phyloP scores from a whole-genome alignment of 2,113 vertebrate genomes.

The Sisor rabdophorus region DNA sequence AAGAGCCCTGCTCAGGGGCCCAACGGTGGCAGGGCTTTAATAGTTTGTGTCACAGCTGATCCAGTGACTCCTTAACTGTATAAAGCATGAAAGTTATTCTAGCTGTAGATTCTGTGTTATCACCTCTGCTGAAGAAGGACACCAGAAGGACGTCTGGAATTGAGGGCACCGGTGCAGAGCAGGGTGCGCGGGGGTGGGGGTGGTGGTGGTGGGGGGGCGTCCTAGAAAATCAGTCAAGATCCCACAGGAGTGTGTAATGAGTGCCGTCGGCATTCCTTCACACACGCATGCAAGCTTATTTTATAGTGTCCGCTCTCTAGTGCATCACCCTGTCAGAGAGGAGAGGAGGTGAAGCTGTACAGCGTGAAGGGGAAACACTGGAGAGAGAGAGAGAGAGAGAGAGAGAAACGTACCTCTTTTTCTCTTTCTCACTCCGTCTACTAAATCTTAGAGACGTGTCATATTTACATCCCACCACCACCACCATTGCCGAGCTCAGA shows the following conservation, averaged over 20 bases:
- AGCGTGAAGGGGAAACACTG: constrained; percentile 1
- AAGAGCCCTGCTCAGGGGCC: too few relatives aligned
- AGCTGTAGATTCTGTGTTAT: constrained; percentile 41
- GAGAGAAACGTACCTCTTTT: too few relatives aligned
- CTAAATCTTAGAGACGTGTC: constrained; percentile 47
- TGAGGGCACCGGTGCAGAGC: constrained; percentile 47
- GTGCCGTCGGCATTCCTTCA: constrained; percentile 41
- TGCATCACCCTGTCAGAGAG: constrained; percentile 15
- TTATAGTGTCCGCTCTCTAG: not conserved
- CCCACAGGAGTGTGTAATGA: constrained; percentile 65
- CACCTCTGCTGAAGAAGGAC: constrained; percentile 52
- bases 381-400: too few relatives aligned
- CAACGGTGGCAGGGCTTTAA: too few relatives aligned
- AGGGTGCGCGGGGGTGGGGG: too few relatives aligned
- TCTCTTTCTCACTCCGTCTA: constrained; percentile 32
- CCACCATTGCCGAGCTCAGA: constrained; percentile 60
- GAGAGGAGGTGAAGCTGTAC: not conserved
- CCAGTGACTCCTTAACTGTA: not conserved
- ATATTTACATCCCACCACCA: constrained; percentile 60
- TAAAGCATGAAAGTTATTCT: constrained; percentile 26
- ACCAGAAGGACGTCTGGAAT: constrained; percentile 58
- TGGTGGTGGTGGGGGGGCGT: too few relatives aligned
- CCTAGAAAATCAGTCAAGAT: constrained; percentile 64
- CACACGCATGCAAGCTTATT: constrained; percentile 5
- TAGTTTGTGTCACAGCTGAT: not conserved